These are phyloP conservation scores for Xenopus tropicalis DNA, from an alignment of 2,113 vertebrate species.

Conservation along the genomic window UCB_Xtro_10.0 CM004451.2:57064001-57064500, in stretches of 20 bases:
- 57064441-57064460: slow-evolving; percentile 60
- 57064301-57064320: slow-evolving; percentile 70
- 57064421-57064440: slow-evolving; percentile 77
- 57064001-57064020: too few species aligned
- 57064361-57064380: slow-evolving; percentile 74
- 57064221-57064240: background rate
- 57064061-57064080: too few species aligned
- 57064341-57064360: slow-evolving; percentile 89
- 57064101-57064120: too few species aligned
- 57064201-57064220: too few species aligned
- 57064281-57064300: slow-evolving; percentile 88
- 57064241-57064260: slow-evolving; percentile 80
- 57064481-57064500: slow-evolving; percentile 61
- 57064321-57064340: slow-evolving; percentile 85
- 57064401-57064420: slow-evolving; percentile 86
- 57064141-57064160: too few species aligned
- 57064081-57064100: too few species aligned
- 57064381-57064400: slow-evolving; percentile 70
- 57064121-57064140: too few species aligned
- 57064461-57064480: slow-evolving; percentile 68
- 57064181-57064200: too few species aligned
- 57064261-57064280: slow-evolving; percentile 91
- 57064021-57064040: too few species aligned
- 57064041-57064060: too few species aligned
- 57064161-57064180: too few species aligned